Evolutionary conservation across 2,888 invertebrate species (phyloP), one percentile per base, ranked within the genome.

Genomic region (Athalia circularis): DNA sequence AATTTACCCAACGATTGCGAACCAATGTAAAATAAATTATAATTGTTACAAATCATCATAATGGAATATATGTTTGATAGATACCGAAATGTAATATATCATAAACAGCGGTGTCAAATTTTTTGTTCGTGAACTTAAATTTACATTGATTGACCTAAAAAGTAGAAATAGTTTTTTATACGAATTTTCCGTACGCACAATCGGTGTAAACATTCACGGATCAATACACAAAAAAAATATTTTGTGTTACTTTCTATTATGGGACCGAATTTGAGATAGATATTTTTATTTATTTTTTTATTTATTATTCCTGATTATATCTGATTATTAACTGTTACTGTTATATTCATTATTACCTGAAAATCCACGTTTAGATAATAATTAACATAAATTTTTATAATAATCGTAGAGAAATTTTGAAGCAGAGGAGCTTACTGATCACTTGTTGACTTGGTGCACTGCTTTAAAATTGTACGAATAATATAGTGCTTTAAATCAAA

Each of bases 41-140:
- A 75, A 29, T 50, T 61, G 72, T 61, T 75, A 62, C 62, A 50
- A 64, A 74, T 48, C 61, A 62, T 13, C 29, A 9, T 11, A 62
- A n/a, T 74, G 61, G 62, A 13, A 29, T 52, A 75, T 75, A 64
- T 48, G 75, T 75, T 75, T 61, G n/a, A 75, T 64, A n/a, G 52
- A 75, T 75, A 29, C 62, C 50, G 15, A 62, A 59, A 65, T n/a
- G 8, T 62, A 75, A 75, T 75, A 75, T 13, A 29, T 52, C 48
- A 45, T 61, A 13, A 50, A 15, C 50, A 75, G 9, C 62, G 62
- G 75, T 75, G 50, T 57, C 48, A 75, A 48, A 62, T 8, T 75
- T 75, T 62, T 50, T 5, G 47, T 75, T n/a, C 62, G 54, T n/a
- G 47, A 62, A 45, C 50, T 64, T 43, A 5, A 13, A 72, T 13